Conservation (phyloP, 2,797 vertebrate genomes). For the Tragelaphus eurycerus region DNA sequence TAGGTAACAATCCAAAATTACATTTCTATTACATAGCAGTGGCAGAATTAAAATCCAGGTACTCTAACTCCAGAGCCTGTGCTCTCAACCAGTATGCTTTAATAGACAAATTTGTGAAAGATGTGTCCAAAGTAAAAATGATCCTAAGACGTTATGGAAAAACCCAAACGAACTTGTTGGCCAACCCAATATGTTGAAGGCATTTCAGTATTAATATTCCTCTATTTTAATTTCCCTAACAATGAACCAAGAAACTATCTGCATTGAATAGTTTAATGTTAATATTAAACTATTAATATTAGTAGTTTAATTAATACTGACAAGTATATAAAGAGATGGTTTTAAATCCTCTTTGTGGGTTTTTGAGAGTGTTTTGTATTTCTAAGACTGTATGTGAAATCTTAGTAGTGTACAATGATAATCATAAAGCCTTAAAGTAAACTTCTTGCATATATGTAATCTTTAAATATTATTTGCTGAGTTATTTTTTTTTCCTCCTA, state of each 20-base stretch:
- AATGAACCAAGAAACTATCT: neutral
- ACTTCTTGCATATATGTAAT: neutral
- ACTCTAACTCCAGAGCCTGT: neutral
- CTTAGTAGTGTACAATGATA: neutral
- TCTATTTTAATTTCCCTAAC: neutral
- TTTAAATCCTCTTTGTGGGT: neutral
- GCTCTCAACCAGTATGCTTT: neutral
- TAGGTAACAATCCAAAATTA: neutral
- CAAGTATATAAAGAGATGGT: neutral
- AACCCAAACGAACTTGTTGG: neutral
- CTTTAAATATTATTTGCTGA: neutral
- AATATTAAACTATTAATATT: neutral
- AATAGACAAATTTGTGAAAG: neutral
- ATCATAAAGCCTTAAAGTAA: neutral
- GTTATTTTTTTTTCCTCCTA: neutral
- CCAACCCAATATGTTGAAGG: neutral
- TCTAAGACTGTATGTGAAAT: neutral
- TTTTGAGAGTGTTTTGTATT: slow-evolving; percentile 14
- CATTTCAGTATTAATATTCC: neutral
- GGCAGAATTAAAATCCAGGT: neutral
- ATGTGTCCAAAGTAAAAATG: neutral
- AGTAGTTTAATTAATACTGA: neutral
- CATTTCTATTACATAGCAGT: neutral
- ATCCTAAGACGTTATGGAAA: neutral
- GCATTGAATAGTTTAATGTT: neutral